Conservation (phyloP, 1,140 invertebrate genomes). For the Drosophila ohnishii region DNA sequence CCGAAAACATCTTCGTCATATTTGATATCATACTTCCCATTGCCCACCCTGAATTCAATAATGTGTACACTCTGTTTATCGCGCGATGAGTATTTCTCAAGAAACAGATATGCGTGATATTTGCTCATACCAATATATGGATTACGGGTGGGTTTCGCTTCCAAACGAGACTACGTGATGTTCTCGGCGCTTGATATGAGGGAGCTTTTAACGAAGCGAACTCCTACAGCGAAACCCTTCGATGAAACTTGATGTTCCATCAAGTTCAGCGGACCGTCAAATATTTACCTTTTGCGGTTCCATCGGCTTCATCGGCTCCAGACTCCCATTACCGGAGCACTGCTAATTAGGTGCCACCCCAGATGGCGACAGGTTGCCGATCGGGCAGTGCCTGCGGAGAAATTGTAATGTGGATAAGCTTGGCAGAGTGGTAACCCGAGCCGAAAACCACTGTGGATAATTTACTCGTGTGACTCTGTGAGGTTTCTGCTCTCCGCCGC, state of each 20-base stretch:
- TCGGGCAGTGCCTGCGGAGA: conserved; percentile 22
- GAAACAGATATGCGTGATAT: conserved; percentile 49
- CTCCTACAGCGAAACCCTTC: conserved; percentile 18
- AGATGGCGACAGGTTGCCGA: conserved; percentile 46
- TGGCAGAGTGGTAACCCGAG: conserved; percentile 61
- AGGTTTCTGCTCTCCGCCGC: conserved; percentile 33
- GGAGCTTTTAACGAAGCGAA: background rate
- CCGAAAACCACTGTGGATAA: conserved; percentile 63
- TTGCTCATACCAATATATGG: conserved; percentile 16
- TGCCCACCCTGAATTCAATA: conserved; percentile 1
- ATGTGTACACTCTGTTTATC: conserved; percentile 30
- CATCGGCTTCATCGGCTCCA: conserved; percentile 8
- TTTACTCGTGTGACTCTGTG: conserved; percentile 71
- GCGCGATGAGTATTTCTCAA: conserved; percentile 26
- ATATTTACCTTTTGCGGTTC: conserved; percentile 35
- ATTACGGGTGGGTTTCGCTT: conserved; percentile 18
- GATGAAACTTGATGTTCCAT: conserved; percentile 27
- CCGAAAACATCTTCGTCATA: conserved; percentile 32
- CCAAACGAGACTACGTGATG: conserved; percentile 39
- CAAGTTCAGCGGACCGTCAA: conserved; percentile 48
- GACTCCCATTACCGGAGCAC: conserved; percentile 51
- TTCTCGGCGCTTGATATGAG: conserved; percentile 25
- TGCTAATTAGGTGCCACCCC: conserved; percentile 56
- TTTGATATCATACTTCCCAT: conserved; percentile 40
- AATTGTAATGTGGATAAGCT: conserved; percentile 42